A percentile compares a stretch with the other conserved stretches of the same genome.
Conservation (phyloP, 1,140 invertebrate species). For the Thaumetopoea pityocampa region DNA sequence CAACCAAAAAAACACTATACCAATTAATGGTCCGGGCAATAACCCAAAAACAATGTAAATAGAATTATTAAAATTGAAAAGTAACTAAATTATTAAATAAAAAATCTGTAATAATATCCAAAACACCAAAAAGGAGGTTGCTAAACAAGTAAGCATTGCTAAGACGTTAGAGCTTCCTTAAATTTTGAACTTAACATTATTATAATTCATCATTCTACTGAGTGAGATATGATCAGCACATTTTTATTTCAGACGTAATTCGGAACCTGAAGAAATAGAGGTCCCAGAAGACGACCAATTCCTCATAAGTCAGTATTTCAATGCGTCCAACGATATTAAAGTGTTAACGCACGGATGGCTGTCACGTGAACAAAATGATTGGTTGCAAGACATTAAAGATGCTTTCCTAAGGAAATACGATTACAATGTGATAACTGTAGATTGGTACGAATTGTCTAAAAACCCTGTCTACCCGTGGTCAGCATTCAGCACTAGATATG, state of each 20-base stretch:
- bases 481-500: constrained; percentile 79
- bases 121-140: too few species aligned
- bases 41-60: too few species aligned
- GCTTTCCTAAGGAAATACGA: constrained; percentile 74
- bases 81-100: too few species aligned
- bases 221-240: too few species aligned
- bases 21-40: too few species aligned
- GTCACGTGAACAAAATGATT: constrained; percentile 68
- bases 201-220: too few species aligned
- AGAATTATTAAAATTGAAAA: too few species aligned
- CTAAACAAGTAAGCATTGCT: too few species aligned
- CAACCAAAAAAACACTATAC: too few species aligned
- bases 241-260: constrained; percentile 40
- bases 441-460: constrained; percentile 80
- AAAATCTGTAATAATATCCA: too few species aligned
- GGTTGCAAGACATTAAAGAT: constrained; percentile 68
- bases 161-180: too few species aligned
- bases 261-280: constrained; percentile 31
- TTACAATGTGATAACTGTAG: constrained; percentile 81
- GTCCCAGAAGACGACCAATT: constrained; percentile 24
- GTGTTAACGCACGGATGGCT: constrained; percentile 87
- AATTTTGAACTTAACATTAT: too few species aligned
- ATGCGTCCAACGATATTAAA: constrained; percentile 77
- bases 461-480: constrained; percentile 81
- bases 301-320: constrained; percentile 64